A percentile compares a stretch with the other conserved stretches of the same genome.
Evolutionary conservation across 1,140 invertebrate genomes (phyloP).

Genomic region (Gryllus bimaculatus): DNA sequence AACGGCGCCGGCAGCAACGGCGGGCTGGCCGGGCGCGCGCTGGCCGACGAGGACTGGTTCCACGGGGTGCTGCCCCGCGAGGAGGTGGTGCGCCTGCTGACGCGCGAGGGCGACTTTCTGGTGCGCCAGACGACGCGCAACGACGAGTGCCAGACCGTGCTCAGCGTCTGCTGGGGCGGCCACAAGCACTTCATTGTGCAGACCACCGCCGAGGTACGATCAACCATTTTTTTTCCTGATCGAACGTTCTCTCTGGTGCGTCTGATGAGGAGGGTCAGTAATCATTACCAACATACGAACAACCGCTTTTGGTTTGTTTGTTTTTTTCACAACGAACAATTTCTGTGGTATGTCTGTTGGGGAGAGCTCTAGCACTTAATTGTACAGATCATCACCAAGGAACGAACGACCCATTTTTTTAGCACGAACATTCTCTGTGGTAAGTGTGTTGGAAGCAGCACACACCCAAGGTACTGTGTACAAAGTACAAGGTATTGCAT

Average conservation of each 20-base stretch:
- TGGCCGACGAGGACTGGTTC: slow-evolving; percentile 93
- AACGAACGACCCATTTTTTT: too few species aligned
- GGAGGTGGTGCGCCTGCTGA: slow-evolving; percentile 84
- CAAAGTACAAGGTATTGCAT: too few species aligned
- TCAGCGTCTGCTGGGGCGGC: slow-evolving; percentile 91
- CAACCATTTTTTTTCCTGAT: background rate
- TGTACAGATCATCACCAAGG: too few species aligned
- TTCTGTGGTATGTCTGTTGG: too few species aligned
- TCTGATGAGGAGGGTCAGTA: too few species aligned
- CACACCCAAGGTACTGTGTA: too few species aligned
- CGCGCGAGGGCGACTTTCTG: slow-evolving; percentile 85
- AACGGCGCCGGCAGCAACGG: background rate
- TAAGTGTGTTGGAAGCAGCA: too few species aligned
- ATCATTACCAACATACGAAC: too few species aligned
- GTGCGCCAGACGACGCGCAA: slow-evolving; percentile 90
- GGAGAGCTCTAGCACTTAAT: too few species aligned
- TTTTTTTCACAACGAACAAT: too few species aligned
- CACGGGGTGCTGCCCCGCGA: slow-evolving; percentile 92
- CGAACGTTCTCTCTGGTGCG: background rate
- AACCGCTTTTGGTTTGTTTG: too few species aligned
- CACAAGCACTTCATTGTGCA: slow-evolving; percentile 98
- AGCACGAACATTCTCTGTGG: too few species aligned
- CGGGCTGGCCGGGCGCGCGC: slow-evolving; percentile 22
- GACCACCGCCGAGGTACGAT: slow-evolving; percentile 72
- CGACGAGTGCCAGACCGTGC: slow-evolving; percentile 83